Base-by-base conservation (phyloP, 2,888 invertebrate genomes). In the Drosophila nr. fundita region DNA sequence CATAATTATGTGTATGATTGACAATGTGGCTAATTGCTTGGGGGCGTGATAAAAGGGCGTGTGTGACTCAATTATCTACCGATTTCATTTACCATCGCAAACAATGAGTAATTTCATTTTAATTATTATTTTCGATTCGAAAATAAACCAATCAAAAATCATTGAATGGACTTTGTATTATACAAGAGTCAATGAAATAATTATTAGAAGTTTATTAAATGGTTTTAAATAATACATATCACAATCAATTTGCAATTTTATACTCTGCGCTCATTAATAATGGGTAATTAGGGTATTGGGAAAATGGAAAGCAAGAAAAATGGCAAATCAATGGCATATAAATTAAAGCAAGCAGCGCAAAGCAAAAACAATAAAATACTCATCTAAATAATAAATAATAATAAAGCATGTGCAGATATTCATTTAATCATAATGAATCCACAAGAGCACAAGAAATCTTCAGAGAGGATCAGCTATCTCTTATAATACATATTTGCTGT, bases 151-250 rank as follows among this genome's bases (percentile, higher is more conserved):
- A 45, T 24, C 21, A 24, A 15, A 24, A 15, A 15, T 24, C 15
- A 45, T 13, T 13, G 40, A 15, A 13, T 45, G 4, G 7, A 13
- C 4, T 45, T 7, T 45, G 2, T 7, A 24, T 24, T 24, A 45
- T 45, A 13, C 4, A 45, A 24, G 13, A 15, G 15, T 45, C 18
- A 49, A 18, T 49, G 10, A 49, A 49, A 18, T 53, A 54, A 73
- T 62, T 67, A 73, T 77, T 69, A 68, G 55, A 21, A 4, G 45
- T 24, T 45, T 24, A 45, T 13, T 21, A 45, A 24, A 24, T 45
- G 1, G 8, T 8, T 15, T 24, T 10, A 45, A 7, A 21, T 21
- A 21, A 6, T 11, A 42, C 6, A 6, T 21, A 21, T 13, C 42
- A 42, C 45, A 45, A 45, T 21, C 15, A 24, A 45, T 45, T 45